These are phyloP conservation scores for Drosophila affinis DNA, from an alignment of 2,888 invertebrate genomes.

Conservation along the genomic window DNA sequence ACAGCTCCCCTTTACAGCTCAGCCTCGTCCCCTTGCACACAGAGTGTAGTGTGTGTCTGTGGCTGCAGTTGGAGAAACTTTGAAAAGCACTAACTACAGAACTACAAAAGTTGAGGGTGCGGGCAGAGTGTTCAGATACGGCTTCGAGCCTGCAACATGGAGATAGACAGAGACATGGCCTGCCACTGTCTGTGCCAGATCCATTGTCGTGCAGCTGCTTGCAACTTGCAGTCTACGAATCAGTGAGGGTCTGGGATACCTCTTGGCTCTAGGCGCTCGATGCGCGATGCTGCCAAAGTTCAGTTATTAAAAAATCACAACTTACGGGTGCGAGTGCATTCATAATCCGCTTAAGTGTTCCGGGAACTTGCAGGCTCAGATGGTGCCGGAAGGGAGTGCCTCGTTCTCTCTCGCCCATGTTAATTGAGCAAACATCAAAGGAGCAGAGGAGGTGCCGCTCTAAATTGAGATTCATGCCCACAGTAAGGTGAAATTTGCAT, in stretches of 20 bases:
- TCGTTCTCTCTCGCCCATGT: conserved; percentile 20
- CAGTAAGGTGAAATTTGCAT: conserved; percentile 20
- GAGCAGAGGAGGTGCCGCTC: conserved; percentile 3
- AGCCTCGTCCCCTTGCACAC: background rate
- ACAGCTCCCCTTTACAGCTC: background rate
- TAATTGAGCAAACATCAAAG: conserved; percentile 48
- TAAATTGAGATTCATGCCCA: conserved; percentile 26
- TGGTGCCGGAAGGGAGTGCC: background rate
- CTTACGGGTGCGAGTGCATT: conserved; percentile 28
- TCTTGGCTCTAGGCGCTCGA: conserved; percentile 1
- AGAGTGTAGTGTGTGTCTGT: conserved; percentile 7
- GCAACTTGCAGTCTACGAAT: conserved; percentile 1
- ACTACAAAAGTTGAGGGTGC: conserved; percentile 30
- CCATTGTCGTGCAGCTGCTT: too few relatives aligned
- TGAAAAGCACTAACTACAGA: conserved; percentile 13
- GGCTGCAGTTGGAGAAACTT: conserved; percentile 35
- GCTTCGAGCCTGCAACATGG: conserved; percentile 7
- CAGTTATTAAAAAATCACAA: conserved; percentile 43
- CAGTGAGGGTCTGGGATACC: conserved; percentile 1
- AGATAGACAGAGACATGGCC: conserved; percentile 20
- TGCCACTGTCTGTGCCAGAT: conserved; percentile 10
- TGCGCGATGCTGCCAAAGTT: conserved; percentile 18
- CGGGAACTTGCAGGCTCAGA: background rate
- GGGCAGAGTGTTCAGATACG: conserved; percentile 2
- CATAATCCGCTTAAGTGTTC: conserved; percentile 41